These are phyloP conservation scores for Andricus grossulariae DNA, from an alignment of 1,140 invertebrate species.

Conservation along the genomic window DNA sequence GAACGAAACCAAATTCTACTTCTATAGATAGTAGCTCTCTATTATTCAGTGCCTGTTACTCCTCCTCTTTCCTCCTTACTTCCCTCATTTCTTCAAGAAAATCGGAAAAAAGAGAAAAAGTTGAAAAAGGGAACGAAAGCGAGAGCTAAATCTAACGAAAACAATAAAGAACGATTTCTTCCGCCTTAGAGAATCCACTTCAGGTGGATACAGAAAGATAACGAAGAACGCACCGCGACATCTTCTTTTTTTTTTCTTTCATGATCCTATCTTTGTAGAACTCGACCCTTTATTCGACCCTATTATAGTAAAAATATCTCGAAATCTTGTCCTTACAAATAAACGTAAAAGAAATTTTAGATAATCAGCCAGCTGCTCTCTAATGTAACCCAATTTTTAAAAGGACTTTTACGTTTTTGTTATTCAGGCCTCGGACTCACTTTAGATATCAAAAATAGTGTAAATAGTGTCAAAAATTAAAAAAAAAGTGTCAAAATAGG, in stretches of 20 bases:
- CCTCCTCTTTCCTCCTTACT: background rate
- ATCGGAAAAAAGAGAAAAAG: conserved; percentile 39
- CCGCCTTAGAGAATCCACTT: conserved; percentile 45
- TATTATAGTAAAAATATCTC: too few species aligned
- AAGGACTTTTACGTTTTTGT: too few species aligned
- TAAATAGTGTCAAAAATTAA: too few species aligned
- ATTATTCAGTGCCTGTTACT: conserved; percentile 58
- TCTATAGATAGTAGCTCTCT: conserved; percentile 43
- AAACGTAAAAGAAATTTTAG: too few species aligned
- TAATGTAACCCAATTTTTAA: too few species aligned
- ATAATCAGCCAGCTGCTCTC: too few species aligned
- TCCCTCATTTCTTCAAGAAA: conserved; percentile 3
- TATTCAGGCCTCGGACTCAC: too few species aligned
- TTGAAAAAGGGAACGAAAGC: conserved; percentile 35
- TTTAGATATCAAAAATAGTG: too few species aligned
- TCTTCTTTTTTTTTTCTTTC: conserved; percentile 4
- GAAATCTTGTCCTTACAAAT: background rate
- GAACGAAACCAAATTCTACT: conserved; percentile 35
- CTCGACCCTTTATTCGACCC: background rate
- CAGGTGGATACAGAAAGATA: conserved; percentile 5
- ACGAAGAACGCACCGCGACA: conserved; percentile 19
- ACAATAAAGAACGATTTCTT: conserved; percentile 66
- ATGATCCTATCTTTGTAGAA: conserved; percentile 35
- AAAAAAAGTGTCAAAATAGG: too few species aligned
- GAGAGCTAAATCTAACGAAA: conserved; percentile 59